Percentiles rank a stretch among this genome's conserved stretches.
These are phyloP conservation scores for Mobula hypostoma DNA, from an alignment of 2,113 vertebrate genomes.

Conservation along the genomic window DNA sequence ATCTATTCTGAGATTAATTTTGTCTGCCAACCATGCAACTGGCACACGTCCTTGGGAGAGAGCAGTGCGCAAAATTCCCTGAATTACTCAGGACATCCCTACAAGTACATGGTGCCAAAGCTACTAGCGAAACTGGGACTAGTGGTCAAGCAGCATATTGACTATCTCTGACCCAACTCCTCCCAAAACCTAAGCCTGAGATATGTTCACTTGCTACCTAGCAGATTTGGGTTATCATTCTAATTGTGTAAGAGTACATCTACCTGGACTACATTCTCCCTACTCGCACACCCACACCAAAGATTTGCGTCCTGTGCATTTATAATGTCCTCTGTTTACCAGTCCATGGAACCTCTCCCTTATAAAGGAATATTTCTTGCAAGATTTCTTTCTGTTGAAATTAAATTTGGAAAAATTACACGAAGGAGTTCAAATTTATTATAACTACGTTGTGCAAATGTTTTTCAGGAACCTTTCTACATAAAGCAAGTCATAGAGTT, in stretches of 20 bases:
- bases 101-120: not conserved
- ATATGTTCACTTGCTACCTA: not conserved
- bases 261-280: not conserved
- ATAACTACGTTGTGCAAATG: not conserved
- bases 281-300: too few species aligned
- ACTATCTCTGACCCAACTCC: not conserved
- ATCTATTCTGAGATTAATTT: slow-evolving; percentile 1
- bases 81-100: not conserved
- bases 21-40: not conserved
- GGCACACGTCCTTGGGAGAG: not conserved
- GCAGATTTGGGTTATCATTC: not conserved
- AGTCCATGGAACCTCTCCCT: not conserved
- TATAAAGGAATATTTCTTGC: not conserved
- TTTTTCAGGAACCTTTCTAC: not conserved
- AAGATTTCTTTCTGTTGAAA: not conserved
- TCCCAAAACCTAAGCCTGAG: too few species aligned
- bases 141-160: too few species aligned
- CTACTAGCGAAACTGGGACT: not conserved
- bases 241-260: not conserved
- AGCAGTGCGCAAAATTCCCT: not conserved
- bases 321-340: not conserved
- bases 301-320: too few species aligned
- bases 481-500: not conserved
- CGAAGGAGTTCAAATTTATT: too few species aligned
- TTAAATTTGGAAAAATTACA: not conserved